Base-by-base conservation (phyloP, 2,888 invertebrate species). In the Xestoiulus laeticollis region DNA sequence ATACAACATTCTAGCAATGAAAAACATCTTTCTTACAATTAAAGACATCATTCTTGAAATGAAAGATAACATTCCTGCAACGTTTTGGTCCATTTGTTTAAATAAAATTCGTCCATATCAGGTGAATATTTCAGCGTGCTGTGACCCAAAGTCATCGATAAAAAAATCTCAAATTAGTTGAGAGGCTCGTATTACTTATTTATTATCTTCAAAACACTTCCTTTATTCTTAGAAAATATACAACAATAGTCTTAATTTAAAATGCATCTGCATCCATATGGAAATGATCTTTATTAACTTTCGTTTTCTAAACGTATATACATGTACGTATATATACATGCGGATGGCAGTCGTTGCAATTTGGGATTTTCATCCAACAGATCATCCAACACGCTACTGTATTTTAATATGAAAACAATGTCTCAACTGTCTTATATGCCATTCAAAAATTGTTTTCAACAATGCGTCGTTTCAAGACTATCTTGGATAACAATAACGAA, bases 391-490 rank as follows among this genome's bases (percentile, higher is more conserved):
- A n/a, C 59, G 59, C 59, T n/a, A 59, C 59, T n/a, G 59, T 59
- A 59, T 59, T 59, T 59, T 59, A 59, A 59, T 59, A 59, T 59
- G n/a, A 16, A n/a, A 59, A 59, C 59, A 59, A 59, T 59, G 59
- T 59, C 59, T 59, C 59, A 59, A 59, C 59, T 59, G 59, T 59
- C 59, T 59, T 59, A 59, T 59, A 59, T 59, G 59, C 59, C 59
- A 59, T 59, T 59, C 59, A 59, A 59, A 59, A 59, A 59, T 59
- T 59, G 59, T 59, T 59, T 59, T 59, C 59, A 59, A 59, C 59
- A 59, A 59, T 59, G 59, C 59, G 59, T 22, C 59, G 59, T 59
- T 59, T n/a, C n/a, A 59, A 59, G 59, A n/a, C 19, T n/a, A n/a
- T n/a, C n/a, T 22, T n/a, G 59, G 8, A n/a, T 59, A 59, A 59